Evolutionary conservation across 2,113 vertebrate genomes (phyloP), one percentile per base, ranked within the genome.

Genomic region (Nyctereutes procyonoides): DNA sequence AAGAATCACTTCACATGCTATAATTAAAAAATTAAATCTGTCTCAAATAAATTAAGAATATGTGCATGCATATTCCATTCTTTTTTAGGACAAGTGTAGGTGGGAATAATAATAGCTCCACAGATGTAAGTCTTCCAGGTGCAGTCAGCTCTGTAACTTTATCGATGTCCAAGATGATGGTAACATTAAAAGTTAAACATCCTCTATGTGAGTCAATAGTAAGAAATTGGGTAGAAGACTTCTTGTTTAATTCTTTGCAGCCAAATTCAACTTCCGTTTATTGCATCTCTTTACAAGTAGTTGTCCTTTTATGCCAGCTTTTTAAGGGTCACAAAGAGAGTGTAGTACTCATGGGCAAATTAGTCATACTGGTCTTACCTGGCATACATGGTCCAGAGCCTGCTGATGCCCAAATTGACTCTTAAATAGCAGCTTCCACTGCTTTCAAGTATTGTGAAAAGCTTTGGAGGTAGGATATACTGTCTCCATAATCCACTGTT

Each of bases 11-110:
- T 80, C 43, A 63, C 20, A 48, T 85, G 56, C n/a, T 90, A 8
- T 95, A 93, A 88, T 95, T 97, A 19, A 92, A 97, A 93, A 90
- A 87, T 96, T 51, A 93, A 90, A 65, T 80, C 51, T 82, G 16
- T 67, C 80, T 63, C 88, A 81, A n/a, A 73, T 83, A 73, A 85
- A 62, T 89, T 89, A 79, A 85, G 73, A 82, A 83, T 84, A 55
- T 83, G 4, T 76, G 28, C 35, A 86, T 73, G 87, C 55, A 26
- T 65, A 55, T 26, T 65, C 43, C 12, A n/a, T 58, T 71, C 24
- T 79, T 93, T 92, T 92, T 90, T 73, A 74, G 88, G 53, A 38
- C 19, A 56, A n/a, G 35, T 53, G 60, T 24, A 76, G 63, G 58
- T 92, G 30, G 56, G 19, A 69, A 20, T 51, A 90, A 38, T 79